Evolutionary conservation across 2,888 invertebrate genomes (phyloP), one percentile per base, ranked within the genome.

Genomic region (Carpatolechia fugitivella): DNA sequence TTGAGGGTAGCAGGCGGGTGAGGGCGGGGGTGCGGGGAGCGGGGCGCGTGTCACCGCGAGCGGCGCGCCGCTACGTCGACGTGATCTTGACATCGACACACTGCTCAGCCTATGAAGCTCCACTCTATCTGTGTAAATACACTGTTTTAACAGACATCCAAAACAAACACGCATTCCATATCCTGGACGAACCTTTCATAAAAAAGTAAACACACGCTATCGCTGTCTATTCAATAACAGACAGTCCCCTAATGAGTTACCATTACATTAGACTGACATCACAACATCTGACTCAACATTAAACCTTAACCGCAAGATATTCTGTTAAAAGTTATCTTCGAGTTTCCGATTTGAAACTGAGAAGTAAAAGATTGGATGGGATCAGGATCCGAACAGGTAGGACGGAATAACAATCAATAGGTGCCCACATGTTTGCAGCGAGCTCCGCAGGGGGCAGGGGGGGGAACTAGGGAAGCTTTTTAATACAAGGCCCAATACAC

Each of bases 51-150:
- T 78, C 82, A 76, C 78, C 76, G 80, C 78, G 80, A 77, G 72
- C 70, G 70, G 72, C 76, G 74, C 72, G 68, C 62, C 67, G 67
- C 63, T 58, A 60, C 66, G 60, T 57, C 77, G 82, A 80, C 83
- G 86, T 88, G 89, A 88, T 89, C 89, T 88, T 89, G 89, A 89
- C 88, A 89, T 82, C 85, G 81, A 78, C 76, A 18, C 36, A 36
- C 13, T 81, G 81, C 80, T 82, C 78, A 79, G 78, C 79, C 77
- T 78, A 74, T 74, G 77, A 76, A 75, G 73, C 68, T 76, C 75
- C 29, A 13, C 44, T 29, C 54, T 64, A 62, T 70, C 72, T 78
- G 69, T 70, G 69, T 69, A 69, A 70, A 76, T 72, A 72, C 62
- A 57, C 59, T 70, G 64, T 66, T 69, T 66, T 68, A 72, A 69